A percentile compares a stretch with the other conserved stretches of the same genome.
These are phyloP conservation scores for Leptinotarsa tumamoca DNA, from an alignment of 2,888 invertebrate genomes.

Conservation along the genomic window DNA sequence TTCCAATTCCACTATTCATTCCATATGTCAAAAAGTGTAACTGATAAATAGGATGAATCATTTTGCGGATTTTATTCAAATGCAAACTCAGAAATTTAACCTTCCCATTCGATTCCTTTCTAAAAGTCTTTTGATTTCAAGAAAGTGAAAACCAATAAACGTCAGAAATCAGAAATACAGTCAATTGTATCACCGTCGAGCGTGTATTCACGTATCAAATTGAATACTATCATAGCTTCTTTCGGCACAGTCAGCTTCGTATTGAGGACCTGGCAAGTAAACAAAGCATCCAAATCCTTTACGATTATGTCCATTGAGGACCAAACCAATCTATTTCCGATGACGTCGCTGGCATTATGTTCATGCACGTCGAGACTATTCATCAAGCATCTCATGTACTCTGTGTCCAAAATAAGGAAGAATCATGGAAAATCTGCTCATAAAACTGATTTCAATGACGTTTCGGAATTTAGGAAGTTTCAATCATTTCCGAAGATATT, in stretches of 20 bases:
- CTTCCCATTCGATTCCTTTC: too few species aligned
- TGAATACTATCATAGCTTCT: slow-evolving; percentile 80
- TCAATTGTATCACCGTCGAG: neutral
- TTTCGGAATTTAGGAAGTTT: too few species aligned
- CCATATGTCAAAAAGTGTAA: too few species aligned
- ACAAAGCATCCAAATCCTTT: slow-evolving; percentile 85
- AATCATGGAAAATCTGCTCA: neutral
- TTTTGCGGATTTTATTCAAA: too few species aligned
- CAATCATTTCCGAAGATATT: too few species aligned
- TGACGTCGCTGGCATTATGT: slow-evolving; percentile 86
- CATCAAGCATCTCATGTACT: slow-evolving; percentile 78
- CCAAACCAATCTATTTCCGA: slow-evolving; percentile 84
- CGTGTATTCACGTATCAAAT: slow-evolving; percentile 79
- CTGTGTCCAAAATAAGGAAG: neutral
- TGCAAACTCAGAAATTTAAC: too few species aligned
- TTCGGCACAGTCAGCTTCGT: slow-evolving; percentile 85
- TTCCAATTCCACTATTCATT: too few species aligned
- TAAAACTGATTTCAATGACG: neutral
- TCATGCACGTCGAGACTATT: slow-evolving; percentile 85
- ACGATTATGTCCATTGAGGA: slow-evolving; percentile 74
- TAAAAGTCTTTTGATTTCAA: too few species aligned
- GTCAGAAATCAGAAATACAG: too few species aligned
- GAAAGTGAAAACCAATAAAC: too few species aligned
- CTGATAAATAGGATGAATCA: too few species aligned
- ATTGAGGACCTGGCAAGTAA: slow-evolving; percentile 90